Base-by-base conservation (phyloP, 2,113 vertebrate genomes). In the Brachypteracias leptosomus region DNA sequence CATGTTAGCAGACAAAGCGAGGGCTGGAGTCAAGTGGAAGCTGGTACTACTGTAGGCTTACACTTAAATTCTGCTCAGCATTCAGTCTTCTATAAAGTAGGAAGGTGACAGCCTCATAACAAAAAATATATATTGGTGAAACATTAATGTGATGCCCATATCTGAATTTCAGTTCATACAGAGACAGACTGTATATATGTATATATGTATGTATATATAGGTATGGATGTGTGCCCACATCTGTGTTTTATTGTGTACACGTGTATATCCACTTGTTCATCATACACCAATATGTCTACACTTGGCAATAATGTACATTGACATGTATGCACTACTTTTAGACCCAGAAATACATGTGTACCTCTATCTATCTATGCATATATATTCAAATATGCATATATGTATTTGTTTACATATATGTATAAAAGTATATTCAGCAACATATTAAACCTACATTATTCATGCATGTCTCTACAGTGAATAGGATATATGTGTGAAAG, bases 1-100 rank as follows among this genome's bases (percentile, higher is more conserved):
- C 35, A 1, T 38, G 44, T 93, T 75, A 97, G 90, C 96, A 96
- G 90, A 95, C 97, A 95, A 93, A 85, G 88, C 3, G 0, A 11
- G 94, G 93, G 90, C 47, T 55, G 55, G 82, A 97, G 87, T 83
- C 76, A 95, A 92, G 91, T 0, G 3, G 89, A 91, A 96, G 79
- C 74, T 70, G 57, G 80, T 72, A 62, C 80, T 72, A 62, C 44
- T 72, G 66, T 40, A 76, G 81, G 49, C 35, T 96, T 95, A 58
- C 9, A 15, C 80, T 81, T 84, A 86, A 86, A 97, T 75, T 86
- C 74, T 76, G 87, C 88, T 79, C 77, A 8, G 11, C 72, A 62
- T 68, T 94, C 62, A 79, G n/a, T 57, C 66, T 87, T 54, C 78
- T 63, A 42, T 71, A 72, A 87, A 72, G 22, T 13, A 47, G 25